Base-by-base conservation (phyloP, 2,888 invertebrate species). In the Yponomeuta malinellus region DNA sequence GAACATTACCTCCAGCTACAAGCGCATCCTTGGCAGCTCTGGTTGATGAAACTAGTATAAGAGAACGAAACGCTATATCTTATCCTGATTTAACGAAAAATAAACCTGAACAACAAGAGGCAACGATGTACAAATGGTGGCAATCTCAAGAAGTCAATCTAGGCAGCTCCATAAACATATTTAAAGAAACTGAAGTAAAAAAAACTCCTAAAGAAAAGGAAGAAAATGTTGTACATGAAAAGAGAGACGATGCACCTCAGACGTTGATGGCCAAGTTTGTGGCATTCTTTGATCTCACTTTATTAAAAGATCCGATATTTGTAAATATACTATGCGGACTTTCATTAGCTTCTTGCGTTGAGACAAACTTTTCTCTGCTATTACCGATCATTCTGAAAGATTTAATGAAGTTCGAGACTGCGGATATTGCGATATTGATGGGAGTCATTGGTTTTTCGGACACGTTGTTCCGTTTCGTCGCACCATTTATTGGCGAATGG, bases 331-430 rank as follows among this genome's bases (percentile, higher is more conserved):
- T 95, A 87, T 72, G 95, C 68, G 95, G 95, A 23, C 86, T 95
- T 81, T 94, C 95, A 0, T 81, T 95, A 59, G 95, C 95, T 0
- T 91, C 95, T 9, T 94, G 95, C 77, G 95, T 95, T 0, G 96
- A 96, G 80, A 91, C 94, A 0, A 95, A 95, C 78, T 96, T 96
- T 79, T 94, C 95, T 0, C 79, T 95, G 15, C 78, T 95, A 69
- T 90, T 94, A 6, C 95, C 95, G 2, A 94, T 95, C 69, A 95
- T 96, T 72, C 83, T 96, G 29, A 90, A 89, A 66, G 95, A 95
- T 75, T 93, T 94, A 86, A 81, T 94, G 79, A 79, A 91, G 33
- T 93, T 95, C 76, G 85, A 89, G 52, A 95, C 93, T 0, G 78
- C 86, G 8, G 85, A 94, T 75, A 95, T 94, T 70, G 95, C 95